Conservation (phyloP, 2,888 invertebrate genomes). For the Lapara coniferarum region DNA sequence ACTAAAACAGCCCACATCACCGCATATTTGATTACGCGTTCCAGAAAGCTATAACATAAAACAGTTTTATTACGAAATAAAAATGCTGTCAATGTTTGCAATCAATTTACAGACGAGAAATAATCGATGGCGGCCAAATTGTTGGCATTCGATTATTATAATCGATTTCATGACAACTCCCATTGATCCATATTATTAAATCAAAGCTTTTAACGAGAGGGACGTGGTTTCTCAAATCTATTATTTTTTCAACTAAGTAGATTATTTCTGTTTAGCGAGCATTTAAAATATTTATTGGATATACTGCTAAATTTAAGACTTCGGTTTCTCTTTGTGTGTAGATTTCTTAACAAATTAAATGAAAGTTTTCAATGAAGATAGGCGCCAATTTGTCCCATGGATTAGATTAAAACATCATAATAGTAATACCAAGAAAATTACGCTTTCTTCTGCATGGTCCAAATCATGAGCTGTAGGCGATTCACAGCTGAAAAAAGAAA, state of each 20-base stretch:
- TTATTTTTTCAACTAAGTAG: background rate
- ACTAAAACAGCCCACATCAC: too few species aligned
- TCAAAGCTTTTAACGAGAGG: conserved; percentile 3
- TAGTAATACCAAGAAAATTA: conserved; percentile 4
- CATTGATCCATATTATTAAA: conserved; percentile 9
- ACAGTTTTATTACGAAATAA: too few species aligned
- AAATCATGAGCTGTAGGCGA: background rate
- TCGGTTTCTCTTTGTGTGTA: too few species aligned
- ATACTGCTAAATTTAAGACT: too few species aligned
- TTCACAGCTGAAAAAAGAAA: background rate
- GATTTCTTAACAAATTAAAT: too few species aligned
- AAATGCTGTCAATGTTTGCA: background rate
- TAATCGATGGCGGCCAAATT: background rate
- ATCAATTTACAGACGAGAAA: background rate
- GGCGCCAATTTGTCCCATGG: conserved; percentile 6
- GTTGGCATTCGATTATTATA: too few species aligned
- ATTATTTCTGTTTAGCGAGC: too few species aligned
- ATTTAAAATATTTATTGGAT: too few species aligned
- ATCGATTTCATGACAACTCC: background rate
- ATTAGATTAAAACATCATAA: conserved; percentile 3
- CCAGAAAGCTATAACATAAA: background rate
- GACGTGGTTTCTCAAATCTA: background rate
- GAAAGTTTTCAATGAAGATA: too few species aligned
- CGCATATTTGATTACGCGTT: background rate
- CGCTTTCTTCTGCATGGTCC: background rate